Conservation (phyloP, 2,113 vertebrate genomes). For the Notothenia rossii region DNA sequence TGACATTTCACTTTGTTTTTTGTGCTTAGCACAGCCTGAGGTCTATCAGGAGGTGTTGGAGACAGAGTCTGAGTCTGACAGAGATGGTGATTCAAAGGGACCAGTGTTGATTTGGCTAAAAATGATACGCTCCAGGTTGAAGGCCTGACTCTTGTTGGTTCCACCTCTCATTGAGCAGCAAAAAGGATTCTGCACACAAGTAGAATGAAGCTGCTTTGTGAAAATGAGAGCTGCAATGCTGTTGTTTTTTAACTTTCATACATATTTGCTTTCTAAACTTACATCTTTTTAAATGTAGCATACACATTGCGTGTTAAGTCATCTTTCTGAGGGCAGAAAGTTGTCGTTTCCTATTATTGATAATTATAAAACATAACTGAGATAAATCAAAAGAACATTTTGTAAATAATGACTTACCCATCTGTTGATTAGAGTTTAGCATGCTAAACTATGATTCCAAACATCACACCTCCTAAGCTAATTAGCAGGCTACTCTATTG, state of each 20-base stretch:
- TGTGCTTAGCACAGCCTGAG: background rate
- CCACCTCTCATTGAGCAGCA: background rate
- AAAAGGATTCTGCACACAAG: background rate
- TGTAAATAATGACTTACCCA: too few species aligned
- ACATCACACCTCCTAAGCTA: too few species aligned
- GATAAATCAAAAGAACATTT: too few species aligned
- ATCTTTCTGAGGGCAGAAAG: background rate
- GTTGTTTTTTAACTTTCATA: background rate
- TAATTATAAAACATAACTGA: background rate
- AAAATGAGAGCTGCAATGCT: background rate
- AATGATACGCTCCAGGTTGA: background rate
- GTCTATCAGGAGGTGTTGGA: conserved; percentile 13
- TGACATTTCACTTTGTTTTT: conserved; percentile 46
- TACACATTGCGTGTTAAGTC: background rate
- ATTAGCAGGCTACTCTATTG: background rate
- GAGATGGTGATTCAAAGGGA: background rate
- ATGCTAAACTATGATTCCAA: background rate
- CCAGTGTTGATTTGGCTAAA: background rate
- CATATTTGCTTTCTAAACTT: background rate
- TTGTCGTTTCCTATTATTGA: background rate
- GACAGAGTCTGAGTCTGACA: background rate
- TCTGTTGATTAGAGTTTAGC: too few species aligned
- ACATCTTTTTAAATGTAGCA: background rate
- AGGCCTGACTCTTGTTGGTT: background rate
- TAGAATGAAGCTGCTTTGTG: background rate